A percentile compares a stretch with the other conserved stretches of the same genome.
Evolutionary conservation across 2,113 vertebrate species (phyloP).

Genomic region (Takifugu flavidus): DNA sequence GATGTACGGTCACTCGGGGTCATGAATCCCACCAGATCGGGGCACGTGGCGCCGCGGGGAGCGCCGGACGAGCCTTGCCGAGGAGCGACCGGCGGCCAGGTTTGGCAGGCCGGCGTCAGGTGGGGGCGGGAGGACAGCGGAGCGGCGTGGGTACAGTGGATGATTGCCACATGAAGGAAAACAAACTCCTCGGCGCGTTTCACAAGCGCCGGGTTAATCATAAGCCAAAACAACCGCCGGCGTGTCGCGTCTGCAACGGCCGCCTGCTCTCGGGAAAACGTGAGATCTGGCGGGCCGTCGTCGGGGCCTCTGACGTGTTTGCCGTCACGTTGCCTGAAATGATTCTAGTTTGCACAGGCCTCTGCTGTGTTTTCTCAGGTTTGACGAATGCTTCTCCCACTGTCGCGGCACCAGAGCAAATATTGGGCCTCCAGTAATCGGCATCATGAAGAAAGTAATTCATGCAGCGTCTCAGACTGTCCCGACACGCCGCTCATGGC

Average conservation of each 20-base stretch:
- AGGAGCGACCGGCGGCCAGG: no score
- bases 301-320: background rate
- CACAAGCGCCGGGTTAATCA: conserved; percentile 68
- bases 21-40: conserved; percentile 9
- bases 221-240: conserved; percentile 48
- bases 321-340: background rate
- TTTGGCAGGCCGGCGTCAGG: background rate
- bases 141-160: conserved; percentile 33
- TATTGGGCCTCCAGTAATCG: conserved; percentile 31
- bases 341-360: conserved; percentile 4
- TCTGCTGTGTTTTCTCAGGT: conserved; percentile 2
- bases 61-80: background rate
- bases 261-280: conserved; percentile 9
- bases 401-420: background rate
- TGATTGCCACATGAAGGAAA: conserved; percentile 45
- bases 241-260: conserved; percentile 18
- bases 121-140: background rate
- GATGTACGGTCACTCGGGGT: conserved; percentile 11
- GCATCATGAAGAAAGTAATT: conserved; percentile 39
- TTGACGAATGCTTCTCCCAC: background rate
- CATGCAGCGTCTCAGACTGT: conserved; percentile 24
- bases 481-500: conserved; percentile 15
- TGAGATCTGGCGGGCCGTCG: background rate
- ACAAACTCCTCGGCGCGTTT: conserved; percentile 46
- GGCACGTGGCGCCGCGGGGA: conserved; percentile 16